These are phyloP conservation scores for Drosophila ogumai DNA, from an alignment of 1,140 invertebrate genomes.

Conservation along the genomic window DNA sequence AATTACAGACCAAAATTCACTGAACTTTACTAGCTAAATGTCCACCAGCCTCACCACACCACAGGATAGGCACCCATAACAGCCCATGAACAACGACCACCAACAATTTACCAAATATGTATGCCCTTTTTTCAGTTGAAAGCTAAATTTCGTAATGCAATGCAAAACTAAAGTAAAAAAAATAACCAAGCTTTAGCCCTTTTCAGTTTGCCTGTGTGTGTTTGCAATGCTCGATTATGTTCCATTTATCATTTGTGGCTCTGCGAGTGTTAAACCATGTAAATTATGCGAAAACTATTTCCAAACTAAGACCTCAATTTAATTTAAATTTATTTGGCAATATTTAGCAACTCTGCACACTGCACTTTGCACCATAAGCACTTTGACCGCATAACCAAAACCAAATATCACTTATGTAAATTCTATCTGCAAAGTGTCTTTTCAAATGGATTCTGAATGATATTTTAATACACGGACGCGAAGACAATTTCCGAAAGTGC, in stretches of 20 bases:
- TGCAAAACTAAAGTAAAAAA: conserved; percentile 16
- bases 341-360: conserved; percentile 28
- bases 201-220: conserved; percentile 39
- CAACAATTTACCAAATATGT: conserved; percentile 20
- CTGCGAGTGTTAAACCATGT: conserved; percentile 59
- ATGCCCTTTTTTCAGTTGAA: conserved; percentile 34
- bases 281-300: conserved; percentile 59
- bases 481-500: conserved; percentile 51
- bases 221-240: conserved; percentile 37
- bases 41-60: conserved; percentile 52
- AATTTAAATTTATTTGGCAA: conserved; percentile 28
- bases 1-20: conserved; percentile 18
- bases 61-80: conserved; percentile 42
- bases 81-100: conserved; percentile 21
- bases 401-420: conserved; percentile 47
- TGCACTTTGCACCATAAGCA: conserved; percentile 51
- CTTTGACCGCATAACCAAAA: conserved; percentile 60
- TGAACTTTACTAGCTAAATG: conserved; percentile 30
- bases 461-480: conserved; percentile 51
- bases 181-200: conserved; percentile 9
- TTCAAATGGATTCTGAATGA: conserved; percentile 71
- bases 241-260: conserved; percentile 56
- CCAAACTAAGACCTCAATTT: conserved; percentile 40
- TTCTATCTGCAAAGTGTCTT: conserved; percentile 41
- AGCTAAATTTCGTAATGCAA: conserved; percentile 35